Conservation (phyloP, 2,113 vertebrate genomes). For the Synchiropus splendidus region DNA sequence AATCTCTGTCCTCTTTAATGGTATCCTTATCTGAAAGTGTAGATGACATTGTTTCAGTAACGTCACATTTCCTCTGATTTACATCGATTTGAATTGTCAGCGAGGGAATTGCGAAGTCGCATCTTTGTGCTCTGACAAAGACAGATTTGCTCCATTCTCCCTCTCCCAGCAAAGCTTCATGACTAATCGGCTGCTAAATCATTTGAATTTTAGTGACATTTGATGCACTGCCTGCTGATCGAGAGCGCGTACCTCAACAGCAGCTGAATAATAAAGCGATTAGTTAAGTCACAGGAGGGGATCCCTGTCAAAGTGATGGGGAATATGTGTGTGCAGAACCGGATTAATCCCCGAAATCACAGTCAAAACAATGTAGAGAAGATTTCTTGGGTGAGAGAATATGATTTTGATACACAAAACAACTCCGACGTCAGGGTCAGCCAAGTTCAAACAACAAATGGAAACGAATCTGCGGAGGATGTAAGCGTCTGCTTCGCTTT, state of each 20-base stretch:
- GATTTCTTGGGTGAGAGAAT: slow-evolving; percentile 16
- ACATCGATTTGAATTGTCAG: slow-evolving; percentile 26
- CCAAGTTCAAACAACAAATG: slow-evolving; percentile 23
- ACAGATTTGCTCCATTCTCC: slow-evolving; percentile 34
- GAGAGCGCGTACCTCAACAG: slow-evolving; percentile 21
- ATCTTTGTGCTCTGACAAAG: slow-evolving; percentile 32
- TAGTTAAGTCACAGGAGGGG: slow-evolving; percentile 13
- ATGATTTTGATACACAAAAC: slow-evolving; percentile 33
- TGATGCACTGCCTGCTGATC: slow-evolving; percentile 34
- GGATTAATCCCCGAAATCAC: slow-evolving; percentile 29
- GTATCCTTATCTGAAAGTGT: slow-evolving; percentile 25
- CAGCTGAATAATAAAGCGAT: slow-evolving; percentile 29
- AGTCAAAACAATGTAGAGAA: slow-evolving; percentile 12
- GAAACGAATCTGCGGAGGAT: slow-evolving; percentile 14
- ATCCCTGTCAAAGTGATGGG: slow-evolving; percentile 2
- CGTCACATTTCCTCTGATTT: slow-evolving; percentile 28
- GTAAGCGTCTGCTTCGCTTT: slow-evolving; percentile 3
- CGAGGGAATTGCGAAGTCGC: slow-evolving; percentile 13
- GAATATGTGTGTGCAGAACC: slow-evolving; percentile 21
- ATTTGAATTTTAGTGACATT: slow-evolving; percentile 26
- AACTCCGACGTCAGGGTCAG: slow-evolving; percentile 21
- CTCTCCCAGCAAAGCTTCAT: slow-evolving; percentile 24
- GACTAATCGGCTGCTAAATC: slow-evolving; percentile 42
- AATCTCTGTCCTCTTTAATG: slow-evolving; percentile 25
- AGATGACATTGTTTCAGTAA: slow-evolving; percentile 44